Conservation (phyloP, 2,888 invertebrate species). For the Acronicta alni region DNA sequence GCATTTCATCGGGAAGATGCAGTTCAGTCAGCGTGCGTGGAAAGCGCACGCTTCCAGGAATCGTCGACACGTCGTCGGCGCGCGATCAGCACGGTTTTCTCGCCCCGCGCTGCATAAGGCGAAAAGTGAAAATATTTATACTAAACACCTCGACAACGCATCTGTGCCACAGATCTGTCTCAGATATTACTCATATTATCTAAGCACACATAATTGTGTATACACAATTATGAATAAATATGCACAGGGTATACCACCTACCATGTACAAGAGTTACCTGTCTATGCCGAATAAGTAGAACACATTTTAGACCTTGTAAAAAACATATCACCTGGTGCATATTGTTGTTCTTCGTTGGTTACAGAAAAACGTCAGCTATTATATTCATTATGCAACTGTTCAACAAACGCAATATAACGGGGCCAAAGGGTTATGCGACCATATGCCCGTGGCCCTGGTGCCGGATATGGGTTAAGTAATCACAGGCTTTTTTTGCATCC, state of each 20-base stretch:
- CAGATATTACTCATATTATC: slow-evolving; percentile 4
- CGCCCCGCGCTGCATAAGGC: slow-evolving; percentile 69
- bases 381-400: slow-evolving; percentile 83
- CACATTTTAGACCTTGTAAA: slow-evolving; percentile 52
- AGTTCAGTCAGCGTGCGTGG: slow-evolving; percentile 75
- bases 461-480: slow-evolving; percentile 89
- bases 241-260: no score
- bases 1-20: slow-evolving; percentile 88
- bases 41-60: slow-evolving; percentile 87
- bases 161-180: slow-evolving; percentile 8
- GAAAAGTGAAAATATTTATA: slow-evolving; percentile 82
- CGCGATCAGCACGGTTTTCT: slow-evolving; percentile 70
- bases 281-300: slow-evolving; percentile 45
- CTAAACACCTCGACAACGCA: slow-evolving; percentile 28
- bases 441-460: slow-evolving; percentile 76
- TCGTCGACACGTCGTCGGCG: slow-evolving; percentile 57
- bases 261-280: slow-evolving; percentile 15
- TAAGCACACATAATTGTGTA: slow-evolving; percentile 2
- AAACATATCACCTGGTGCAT: slow-evolving; percentile 75
- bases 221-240: no score
- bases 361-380: slow-evolving; percentile 75
- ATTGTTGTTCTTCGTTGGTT: slow-evolving; percentile 60
- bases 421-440: slow-evolving; percentile 87
- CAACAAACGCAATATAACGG: slow-evolving; percentile 81
- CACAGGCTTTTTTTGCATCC: slow-evolving; percentile 81